Conservation (phyloP, 92 coral and sea anemone genomes). For the Palythoa grandiflora region DNA sequence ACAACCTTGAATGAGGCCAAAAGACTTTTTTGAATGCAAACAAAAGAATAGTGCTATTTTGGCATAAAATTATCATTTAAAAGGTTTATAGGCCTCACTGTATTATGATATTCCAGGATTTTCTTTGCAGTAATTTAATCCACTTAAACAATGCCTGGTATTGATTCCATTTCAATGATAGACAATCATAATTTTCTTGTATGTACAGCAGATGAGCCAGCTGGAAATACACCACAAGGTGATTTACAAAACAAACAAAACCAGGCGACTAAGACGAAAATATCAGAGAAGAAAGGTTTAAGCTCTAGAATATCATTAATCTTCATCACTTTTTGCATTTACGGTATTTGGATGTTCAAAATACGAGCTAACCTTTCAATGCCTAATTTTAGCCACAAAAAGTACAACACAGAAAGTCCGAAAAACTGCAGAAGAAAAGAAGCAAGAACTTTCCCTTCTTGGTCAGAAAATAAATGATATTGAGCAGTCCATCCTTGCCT, state of each 20-base stretch:
- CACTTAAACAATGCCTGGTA: background rate
- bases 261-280: background rate
- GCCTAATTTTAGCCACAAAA: conserved; percentile 35
- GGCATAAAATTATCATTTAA: too few relatives aligned
- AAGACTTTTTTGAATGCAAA: too few relatives aligned
- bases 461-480: background rate
- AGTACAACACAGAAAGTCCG: background rate
- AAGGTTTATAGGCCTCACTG: background rate
- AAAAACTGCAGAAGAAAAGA: background rate
- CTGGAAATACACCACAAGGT: background rate
- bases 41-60: too few relatives aligned
- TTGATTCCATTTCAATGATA: background rate
- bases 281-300: conserved; percentile 43
- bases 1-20: too few relatives aligned
- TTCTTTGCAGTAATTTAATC: background rate
- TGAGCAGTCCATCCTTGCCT: background rate
- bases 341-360: background rate
- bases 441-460: background rate
- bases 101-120: background rate
- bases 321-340: background rate
- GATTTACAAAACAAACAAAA: background rate
- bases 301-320: background rate
- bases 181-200: background rate
- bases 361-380: conserved; percentile 31
- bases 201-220: background rate